These are phyloP conservation scores for Clanis bilineata DNA, from an alignment of 2,888 invertebrate species.

Conservation along the genomic window DNA sequence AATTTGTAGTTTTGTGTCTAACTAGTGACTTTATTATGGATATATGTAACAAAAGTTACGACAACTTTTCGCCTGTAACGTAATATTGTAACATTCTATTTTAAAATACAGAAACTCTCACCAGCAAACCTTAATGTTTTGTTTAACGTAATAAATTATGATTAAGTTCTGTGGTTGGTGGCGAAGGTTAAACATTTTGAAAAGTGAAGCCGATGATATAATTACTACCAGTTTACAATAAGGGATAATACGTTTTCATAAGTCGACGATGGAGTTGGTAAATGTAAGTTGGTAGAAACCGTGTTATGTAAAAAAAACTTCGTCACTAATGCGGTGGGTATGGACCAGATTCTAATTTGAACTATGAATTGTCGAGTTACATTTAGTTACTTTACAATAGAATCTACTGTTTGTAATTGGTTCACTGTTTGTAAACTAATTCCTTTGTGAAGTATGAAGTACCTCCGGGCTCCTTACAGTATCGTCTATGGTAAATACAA, in stretches of 20 bases:
- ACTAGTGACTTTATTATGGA: no score
- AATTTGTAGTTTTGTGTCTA: no score
- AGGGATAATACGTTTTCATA: no score
- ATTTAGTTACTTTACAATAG: conserved; percentile 2
- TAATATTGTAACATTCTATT: background rate
- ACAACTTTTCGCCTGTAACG: background rate
- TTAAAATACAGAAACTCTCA: background rate
- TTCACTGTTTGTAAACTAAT: no score
- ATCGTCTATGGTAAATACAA: background rate
- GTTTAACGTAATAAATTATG: background rate
- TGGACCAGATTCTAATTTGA: background rate
- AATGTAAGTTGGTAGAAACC: no score
- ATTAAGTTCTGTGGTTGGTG: no score
- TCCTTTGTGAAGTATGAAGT: background rate
- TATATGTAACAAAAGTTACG: background rate
- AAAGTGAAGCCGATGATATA: no score
- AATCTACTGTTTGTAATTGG: background rate
- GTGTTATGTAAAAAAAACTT: no score
- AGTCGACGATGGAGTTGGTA: no score
- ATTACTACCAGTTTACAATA: no score
- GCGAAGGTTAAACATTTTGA: no score
- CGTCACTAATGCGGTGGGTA: no score
- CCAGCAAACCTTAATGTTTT: background rate
- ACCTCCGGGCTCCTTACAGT: background rate
- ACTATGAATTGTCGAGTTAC: background rate